Conservation (phyloP, 2,797 vertebrate species). For the Semotilus atromaculatus region DNA sequence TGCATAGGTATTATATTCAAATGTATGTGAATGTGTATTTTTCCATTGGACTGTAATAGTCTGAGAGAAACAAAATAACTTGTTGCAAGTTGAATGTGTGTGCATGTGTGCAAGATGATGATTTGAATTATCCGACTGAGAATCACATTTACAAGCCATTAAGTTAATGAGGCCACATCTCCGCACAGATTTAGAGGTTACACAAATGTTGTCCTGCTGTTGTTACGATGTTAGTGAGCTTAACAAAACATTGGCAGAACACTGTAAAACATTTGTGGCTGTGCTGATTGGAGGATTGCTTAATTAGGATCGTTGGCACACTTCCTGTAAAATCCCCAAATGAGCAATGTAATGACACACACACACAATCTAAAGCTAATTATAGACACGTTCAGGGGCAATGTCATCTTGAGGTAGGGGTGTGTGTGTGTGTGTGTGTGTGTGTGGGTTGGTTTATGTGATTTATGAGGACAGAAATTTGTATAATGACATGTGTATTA, state of each 20-base stretch:
- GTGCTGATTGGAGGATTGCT: constrained; percentile 52
- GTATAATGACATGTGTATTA: too few relatives aligned
- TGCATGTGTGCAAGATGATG: constrained; percentile 11
- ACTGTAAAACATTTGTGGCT: constrained; percentile 56
- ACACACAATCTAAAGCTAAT: constrained; percentile 42
- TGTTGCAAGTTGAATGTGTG: constrained; percentile 9
- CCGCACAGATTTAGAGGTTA: constrained; percentile 62
- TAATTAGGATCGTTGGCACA: constrained; percentile 61
- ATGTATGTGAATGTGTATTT: constrained; percentile 23
- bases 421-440: too few relatives aligned
- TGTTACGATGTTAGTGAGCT: constrained; percentile 55
- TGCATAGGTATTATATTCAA: constrained; percentile 31
- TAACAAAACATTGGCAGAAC: constrained; percentile 58
- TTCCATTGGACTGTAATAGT: not conserved
- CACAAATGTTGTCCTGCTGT: constrained; percentile 57
- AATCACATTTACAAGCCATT: constrained; percentile 56
- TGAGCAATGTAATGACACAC: constrained; percentile 53
- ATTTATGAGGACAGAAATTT: too few relatives aligned
- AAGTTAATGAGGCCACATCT: constrained; percentile 73
- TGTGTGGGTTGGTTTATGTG: too few relatives aligned
- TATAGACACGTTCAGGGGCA: constrained; percentile 48
- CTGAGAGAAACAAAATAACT: not conserved
- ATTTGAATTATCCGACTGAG: constrained; percentile 37
- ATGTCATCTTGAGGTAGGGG: constrained; percentile 37
- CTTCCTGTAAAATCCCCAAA: constrained; percentile 55